These are phyloP conservation scores for Drosophila merina DNA, from an alignment of 2,888 invertebrate species.

Conservation along the genomic window DNA sequence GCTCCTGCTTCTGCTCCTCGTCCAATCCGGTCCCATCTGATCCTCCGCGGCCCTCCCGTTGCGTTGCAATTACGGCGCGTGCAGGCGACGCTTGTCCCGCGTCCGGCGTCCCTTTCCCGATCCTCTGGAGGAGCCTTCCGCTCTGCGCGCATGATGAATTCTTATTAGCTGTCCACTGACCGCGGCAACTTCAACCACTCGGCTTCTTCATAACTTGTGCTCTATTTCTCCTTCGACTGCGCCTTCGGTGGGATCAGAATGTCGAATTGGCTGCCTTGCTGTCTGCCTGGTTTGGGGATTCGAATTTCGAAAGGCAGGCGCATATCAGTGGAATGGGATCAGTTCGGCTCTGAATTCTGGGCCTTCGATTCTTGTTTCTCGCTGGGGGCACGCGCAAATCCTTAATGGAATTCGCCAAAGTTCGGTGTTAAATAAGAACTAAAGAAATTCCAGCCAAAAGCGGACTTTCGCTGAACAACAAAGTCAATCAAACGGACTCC, in stretches of 20 bases:
- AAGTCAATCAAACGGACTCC: neutral
- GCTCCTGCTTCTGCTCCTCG: slow-evolving; percentile 27
- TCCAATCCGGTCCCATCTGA: slow-evolving; percentile 6
- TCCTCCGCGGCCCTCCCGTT: slow-evolving; percentile 69
- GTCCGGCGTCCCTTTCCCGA: neutral
- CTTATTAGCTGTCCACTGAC: slow-evolving; percentile 74
- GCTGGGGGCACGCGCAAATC: slow-evolving; percentile 71
- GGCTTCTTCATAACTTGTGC: slow-evolving; percentile 77
- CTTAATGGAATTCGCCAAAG: slow-evolving; percentile 64
- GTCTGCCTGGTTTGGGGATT: slow-evolving; percentile 51
- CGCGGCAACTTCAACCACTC: slow-evolving; percentile 74
- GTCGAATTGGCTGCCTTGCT: slow-evolving; percentile 61
- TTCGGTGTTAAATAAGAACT: neutral
- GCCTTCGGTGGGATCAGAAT: slow-evolving; percentile 30
- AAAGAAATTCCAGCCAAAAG: neutral
- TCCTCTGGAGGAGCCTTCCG: slow-evolving; percentile 16
- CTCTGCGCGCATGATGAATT: slow-evolving; percentile 66
- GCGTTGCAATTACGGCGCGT: slow-evolving; percentile 79
- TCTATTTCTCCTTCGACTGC: slow-evolving; percentile 58
- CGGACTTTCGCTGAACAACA: slow-evolving; percentile 10
- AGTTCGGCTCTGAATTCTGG: slow-evolving; percentile 9
- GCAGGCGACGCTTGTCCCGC: slow-evolving; percentile 61
- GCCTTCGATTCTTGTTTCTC: slow-evolving; percentile 13
- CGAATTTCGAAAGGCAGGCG: slow-evolving; percentile 7
- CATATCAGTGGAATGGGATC: slow-evolving; percentile 39